Evolutionary conservation across 2,113 vertebrate genomes (phyloP).

Genomic region (Callocephalon fimbriatum): DNA sequence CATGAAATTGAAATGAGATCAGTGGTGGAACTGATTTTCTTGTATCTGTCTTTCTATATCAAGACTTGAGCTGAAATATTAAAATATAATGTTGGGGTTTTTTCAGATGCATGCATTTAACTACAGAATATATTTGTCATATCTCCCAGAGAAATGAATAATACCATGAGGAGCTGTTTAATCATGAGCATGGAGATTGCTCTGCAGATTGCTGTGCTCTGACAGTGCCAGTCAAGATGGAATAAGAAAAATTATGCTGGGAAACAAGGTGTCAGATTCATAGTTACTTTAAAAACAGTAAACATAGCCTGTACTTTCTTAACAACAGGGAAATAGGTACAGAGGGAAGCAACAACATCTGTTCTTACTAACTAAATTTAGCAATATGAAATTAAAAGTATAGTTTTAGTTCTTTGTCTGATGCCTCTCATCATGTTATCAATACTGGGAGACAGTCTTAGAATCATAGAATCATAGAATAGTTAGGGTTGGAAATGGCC

Average conservation of each 20-base stretch:
- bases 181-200: slow-evolving; percentile 36
- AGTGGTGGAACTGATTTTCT: slow-evolving; percentile 3
- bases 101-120: neutral
- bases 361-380: neutral
- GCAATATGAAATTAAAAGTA: neutral
- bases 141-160: slow-evolving; percentile 42
- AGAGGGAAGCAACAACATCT: neutral
- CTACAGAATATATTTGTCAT: slow-evolving; percentile 38
- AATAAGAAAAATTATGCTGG: slow-evolving; percentile 25
- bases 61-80: slow-evolving; percentile 41
- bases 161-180: slow-evolving; percentile 7
- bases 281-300: neutral
- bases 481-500: no score
- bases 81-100: neutral
- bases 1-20: slow-evolving; percentile 24
- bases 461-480: no score
- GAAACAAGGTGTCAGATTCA: neutral
- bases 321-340: neutral
- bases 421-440: neutral
- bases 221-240: slow-evolving; percentile 15
- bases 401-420: neutral
- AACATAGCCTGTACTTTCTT: neutral
- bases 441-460: neutral
- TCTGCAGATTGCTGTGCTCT: slow-evolving; percentile 23
- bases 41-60: slow-evolving; percentile 16